Base-by-base conservation (phyloP, 30 jellyfish, hydroid and myxozoan species). In the Nemopilema nomurai region DNA sequence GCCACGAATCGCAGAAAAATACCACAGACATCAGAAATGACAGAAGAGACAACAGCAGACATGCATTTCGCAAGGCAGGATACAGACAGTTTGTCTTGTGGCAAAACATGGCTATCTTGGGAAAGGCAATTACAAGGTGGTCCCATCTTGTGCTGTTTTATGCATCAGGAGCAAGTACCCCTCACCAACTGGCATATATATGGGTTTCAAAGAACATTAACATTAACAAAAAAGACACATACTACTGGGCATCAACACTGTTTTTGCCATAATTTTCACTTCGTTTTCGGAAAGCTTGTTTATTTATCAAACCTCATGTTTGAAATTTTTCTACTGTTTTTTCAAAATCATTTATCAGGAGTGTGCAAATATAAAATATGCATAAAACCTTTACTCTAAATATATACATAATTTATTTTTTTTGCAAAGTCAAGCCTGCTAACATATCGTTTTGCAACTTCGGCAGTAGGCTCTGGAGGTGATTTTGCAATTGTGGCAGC, bases 171-270 rank as follows among this genome's bases (percentile, higher is more conserved):
- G 49, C 31, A 74, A 31, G 84, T 74, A 74, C 71, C 84, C 84
- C 71, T 74, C 84, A 28, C 71, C 84, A 74, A 74, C 84, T 19
- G 84, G 84, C 28, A 29, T 74, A 16, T 74, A 74, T 50, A 74
- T 74, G 84, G 84, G 84, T 28, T 74, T 74, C 50, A 74, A 74
- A 28, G 84, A 74, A 74, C 69, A 74, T n/a, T 74, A 74, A 74
- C 23, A 25, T n/a, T 19, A 69, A 25, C 23, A 28, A 69, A 27
- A 25, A 18, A 19, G 24, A 69, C 62, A 69, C 51, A 18, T 69
- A 69, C 24, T 66, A 69, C 24, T 30, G 31, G 80, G 62, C 62
- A 18, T 30, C 24, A 69, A 25, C 80, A 69, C 80, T 25, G 62
- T 30, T 25, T n/a, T 69, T 28, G 51, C 24, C 49, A 69, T 23